phyloP scores from a whole-genome alignment of 1,140 invertebrate genomes.

The Drosophila malerkotliana region DNA sequence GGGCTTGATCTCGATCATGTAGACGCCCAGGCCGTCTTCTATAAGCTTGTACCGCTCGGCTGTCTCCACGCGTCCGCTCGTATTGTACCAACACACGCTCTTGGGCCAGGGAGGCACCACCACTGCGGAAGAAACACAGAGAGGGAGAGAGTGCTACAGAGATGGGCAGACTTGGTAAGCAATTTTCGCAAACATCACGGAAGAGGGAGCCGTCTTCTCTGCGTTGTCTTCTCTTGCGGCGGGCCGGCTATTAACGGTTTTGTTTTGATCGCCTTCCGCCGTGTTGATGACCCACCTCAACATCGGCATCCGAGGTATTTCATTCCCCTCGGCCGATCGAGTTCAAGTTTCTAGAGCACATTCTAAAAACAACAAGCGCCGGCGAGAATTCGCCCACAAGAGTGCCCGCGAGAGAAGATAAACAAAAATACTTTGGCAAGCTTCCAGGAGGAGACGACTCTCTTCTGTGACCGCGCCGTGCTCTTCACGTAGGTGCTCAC shows the following conservation, averaged over 20 bases:
- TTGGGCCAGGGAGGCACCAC: conserved; percentile 92
- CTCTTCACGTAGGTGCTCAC: conserved; percentile 83
- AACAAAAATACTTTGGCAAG: conserved; percentile 65
- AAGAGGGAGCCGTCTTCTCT: conserved; percentile 12
- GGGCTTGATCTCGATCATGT: conserved; percentile 89
- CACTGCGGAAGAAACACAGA: conserved; percentile 84
- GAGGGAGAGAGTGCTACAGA: conserved; percentile 13
- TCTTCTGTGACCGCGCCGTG: conserved; percentile 17
- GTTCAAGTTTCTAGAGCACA: conserved; percentile 82
- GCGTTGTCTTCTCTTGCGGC: conserved; percentile 30
- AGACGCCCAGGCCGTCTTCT: conserved; percentile 92
- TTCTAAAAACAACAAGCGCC: conserved; percentile 62
- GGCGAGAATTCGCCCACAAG: conserved; percentile 41
- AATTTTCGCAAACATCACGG: conserved; percentile 2
- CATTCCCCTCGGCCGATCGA: conserved; percentile 57
- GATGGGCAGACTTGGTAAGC: conserved; percentile 10
- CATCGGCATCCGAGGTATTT: conserved; percentile 48
- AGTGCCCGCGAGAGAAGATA: conserved; percentile 44
- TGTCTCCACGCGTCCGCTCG: conserved; percentile 89
- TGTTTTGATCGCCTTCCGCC: conserved; percentile 72
- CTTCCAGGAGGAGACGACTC: conserved; percentile 43
- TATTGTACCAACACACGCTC: conserved; percentile 92
- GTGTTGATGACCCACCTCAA: conserved; percentile 79
- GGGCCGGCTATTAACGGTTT: conserved; percentile 54
- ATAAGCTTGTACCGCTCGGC: conserved; percentile 88